Base-by-base conservation (phyloP, 1,140 invertebrate genomes). In the Drosophila sucinea region DNA sequence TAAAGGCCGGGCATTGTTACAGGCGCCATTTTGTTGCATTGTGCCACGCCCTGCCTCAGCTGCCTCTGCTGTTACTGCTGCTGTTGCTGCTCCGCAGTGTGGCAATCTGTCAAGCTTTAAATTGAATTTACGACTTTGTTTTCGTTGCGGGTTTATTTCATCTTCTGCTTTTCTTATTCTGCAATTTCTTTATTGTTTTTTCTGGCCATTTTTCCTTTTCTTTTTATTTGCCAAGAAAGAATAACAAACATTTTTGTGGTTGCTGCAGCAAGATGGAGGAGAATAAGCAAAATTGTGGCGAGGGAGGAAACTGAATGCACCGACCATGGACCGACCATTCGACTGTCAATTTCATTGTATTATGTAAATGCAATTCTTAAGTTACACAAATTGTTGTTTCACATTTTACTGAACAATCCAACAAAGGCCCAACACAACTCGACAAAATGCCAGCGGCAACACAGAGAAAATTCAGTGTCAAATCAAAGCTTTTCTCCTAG, bases 51-150 rank as follows among this genome's bases (percentile, higher is more conserved):
- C 62, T 4, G 32, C 60, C 25, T 23, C 17, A 17, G 17, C 17
- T 17, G 17, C 17, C 17, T 17, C 17, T 17, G 17, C 17, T 17
- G 17, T 17, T 17, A 4, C 35, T 11, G 8, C 2, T 8, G 35
- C 35, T 11, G 35, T 54, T 11, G 41, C 54, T 68, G 44, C 62
- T 70, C 80, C 73, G 73, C 84, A 72, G 54, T 79, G 67, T 90
- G 76, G 86, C 86, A 90, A 90, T 90, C 86, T 90, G 86, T 90
- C 86, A 90, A 86, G 86, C 86, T 90, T 90, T 90, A 90, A 90
- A 90, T 90, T 90, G 81, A 90, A 90, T 90, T 90, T 90, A 90
- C 86, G 86, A 82, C 83, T 87, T 87, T 87, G 83, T 87, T 87
- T 87, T 87, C 83, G 84, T 83, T 77, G 84, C 77, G 83, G 77